These are phyloP conservation scores for Coleophora flavipennella DNA, from an alignment of 2,888 invertebrate species.

Conservation along the genomic window DNA sequence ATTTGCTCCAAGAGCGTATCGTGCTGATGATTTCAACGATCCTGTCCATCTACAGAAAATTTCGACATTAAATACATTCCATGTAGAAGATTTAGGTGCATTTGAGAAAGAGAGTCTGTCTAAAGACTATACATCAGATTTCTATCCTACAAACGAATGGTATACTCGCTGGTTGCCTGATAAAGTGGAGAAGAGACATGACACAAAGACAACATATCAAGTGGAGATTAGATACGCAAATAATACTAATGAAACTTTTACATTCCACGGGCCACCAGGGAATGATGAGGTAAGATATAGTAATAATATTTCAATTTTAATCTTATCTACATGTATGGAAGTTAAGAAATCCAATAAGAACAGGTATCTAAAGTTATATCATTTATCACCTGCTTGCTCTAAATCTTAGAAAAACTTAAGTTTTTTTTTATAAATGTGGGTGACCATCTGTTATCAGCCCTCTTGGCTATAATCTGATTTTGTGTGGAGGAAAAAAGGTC, in stretches of 20 bases:
- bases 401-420: too few relatives aligned
- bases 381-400: too few relatives aligned
- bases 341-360: too few relatives aligned
- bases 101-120: constrained; percentile 84
- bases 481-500: too few relatives aligned
- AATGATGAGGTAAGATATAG: constrained; percentile 80
- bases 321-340: too few relatives aligned
- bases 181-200: constrained; percentile 84
- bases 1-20: constrained; percentile 94
- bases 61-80: constrained; percentile 94
- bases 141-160: constrained; percentile 95
- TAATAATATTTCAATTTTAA: too few relatives aligned
- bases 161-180: constrained; percentile 94
- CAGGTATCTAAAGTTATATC: too few relatives aligned
- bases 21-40: constrained; percentile 95
- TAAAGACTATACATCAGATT: constrained; percentile 91
- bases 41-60: constrained; percentile 94
- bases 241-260: constrained; percentile 95
- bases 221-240: constrained; percentile 95
- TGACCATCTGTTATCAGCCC: too few relatives aligned
- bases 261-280: constrained; percentile 94
- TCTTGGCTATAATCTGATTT: too few relatives aligned
- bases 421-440: too few relatives aligned
- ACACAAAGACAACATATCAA: constrained; percentile 93
- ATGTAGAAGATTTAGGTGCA: constrained; percentile 88